A percentile compares a stretch with the other conserved stretches of the same genome.
Evolutionary conservation across 2,797 vertebrate species (phyloP).

Genomic region (Moxostoma hubbsi): DNA sequence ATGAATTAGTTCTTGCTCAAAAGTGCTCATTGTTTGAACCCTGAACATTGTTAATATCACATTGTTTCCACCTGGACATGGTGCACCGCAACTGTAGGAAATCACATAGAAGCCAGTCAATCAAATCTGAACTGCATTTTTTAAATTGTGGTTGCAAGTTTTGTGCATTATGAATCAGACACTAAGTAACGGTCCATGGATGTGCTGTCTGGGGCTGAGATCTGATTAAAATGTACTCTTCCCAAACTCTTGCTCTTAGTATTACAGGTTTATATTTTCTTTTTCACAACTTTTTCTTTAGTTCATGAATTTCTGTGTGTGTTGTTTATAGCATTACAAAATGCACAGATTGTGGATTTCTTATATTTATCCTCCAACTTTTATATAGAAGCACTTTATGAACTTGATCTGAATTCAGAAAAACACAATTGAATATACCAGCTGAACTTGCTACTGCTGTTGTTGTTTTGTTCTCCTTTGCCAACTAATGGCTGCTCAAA

Average conservation of each 20-base stretch:
- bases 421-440: constrained; percentile 52
- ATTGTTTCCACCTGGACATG: no score
- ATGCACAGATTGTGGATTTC: not conserved
- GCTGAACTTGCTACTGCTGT: constrained; percentile 60
- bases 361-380: not conserved
- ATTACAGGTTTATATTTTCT: not conserved
- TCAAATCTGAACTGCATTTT: not conserved
- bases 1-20: not conserved
- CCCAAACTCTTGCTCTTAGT: not conserved
- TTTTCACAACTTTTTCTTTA: not conserved
- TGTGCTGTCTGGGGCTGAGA: not conserved
- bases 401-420: constrained; percentile 73
- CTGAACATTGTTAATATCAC: no score
- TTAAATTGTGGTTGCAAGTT: not conserved
- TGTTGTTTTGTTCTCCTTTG: constrained; percentile 65
- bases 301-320: not conserved
- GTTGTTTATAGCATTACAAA: not conserved
- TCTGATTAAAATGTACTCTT: constrained; percentile 8
- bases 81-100: no score
- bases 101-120: no score
- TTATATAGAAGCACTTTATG: constrained; percentile 42
- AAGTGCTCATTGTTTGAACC: not conserved
- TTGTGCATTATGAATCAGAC: constrained; percentile 1
- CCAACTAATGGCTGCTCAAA: constrained; percentile 67
- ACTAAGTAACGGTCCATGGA: not conserved